Conservation (phyloP, 2,797 vertebrate species). For the Sus cebifrons region DNA sequence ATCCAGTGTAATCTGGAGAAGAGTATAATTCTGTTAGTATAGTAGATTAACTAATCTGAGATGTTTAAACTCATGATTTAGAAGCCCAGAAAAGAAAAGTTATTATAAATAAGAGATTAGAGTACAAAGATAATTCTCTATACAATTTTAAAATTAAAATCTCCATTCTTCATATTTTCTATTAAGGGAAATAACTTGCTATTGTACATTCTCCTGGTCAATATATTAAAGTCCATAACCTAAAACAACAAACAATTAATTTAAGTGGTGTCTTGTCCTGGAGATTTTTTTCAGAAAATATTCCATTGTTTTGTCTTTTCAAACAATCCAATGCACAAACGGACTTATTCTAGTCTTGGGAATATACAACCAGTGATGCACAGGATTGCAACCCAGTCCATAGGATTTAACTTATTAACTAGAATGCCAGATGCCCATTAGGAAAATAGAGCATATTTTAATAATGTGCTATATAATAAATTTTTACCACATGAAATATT, state of each 20-base stretch:
- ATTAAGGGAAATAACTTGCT: neutral
- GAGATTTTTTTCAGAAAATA: neutral
- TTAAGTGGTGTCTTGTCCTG: neutral
- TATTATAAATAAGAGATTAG: neutral
- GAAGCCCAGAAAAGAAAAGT: neutral
- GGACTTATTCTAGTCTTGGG: neutral
- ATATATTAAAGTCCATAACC: neutral
- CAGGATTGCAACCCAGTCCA: neutral
- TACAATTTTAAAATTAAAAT: neutral
- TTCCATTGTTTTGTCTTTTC: neutral
- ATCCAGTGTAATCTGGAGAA: neutral
- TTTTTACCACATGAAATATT: constrained; percentile 4
- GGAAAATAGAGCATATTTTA: constrained; percentile 9
- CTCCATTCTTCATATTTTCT: neutral
- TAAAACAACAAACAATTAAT: neutral
- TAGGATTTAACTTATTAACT: neutral
- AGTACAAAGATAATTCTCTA: neutral
- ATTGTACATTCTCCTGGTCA: neutral
- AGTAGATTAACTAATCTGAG: neutral
- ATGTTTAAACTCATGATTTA: constrained; percentile 3
- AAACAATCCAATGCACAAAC: neutral
- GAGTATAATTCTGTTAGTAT: neutral
- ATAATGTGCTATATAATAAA: constrained; percentile 27
- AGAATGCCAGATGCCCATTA: neutral
- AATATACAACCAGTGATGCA: neutral